Evolutionary conservation across 2,113 vertebrate genomes (phyloP).

Genomic region (Danionella cerebrum): DNA sequence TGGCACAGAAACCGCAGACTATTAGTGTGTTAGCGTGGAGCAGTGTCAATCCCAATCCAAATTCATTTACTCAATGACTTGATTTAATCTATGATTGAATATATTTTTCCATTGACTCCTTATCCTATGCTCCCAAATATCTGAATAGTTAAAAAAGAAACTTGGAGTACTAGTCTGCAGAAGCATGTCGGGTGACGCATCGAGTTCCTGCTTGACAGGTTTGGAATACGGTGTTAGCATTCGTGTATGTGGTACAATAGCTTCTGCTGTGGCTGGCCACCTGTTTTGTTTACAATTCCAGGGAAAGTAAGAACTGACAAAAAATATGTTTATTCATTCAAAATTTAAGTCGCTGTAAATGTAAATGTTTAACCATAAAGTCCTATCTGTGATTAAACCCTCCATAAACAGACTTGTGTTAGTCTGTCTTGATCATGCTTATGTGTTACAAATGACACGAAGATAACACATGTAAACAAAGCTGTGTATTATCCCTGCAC

Average conservation of each 20-base stretch:
- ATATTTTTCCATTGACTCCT: neutral
- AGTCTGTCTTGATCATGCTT: neutral
- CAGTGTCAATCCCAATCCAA: neutral
- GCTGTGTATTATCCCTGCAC: too few species aligned
- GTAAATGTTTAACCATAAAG: neutral
- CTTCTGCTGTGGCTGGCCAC: neutral
- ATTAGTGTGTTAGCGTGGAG: too few species aligned
- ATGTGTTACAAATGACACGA: constrained; percentile 4
- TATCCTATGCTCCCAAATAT: too few species aligned
- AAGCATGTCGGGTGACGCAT: neutral
- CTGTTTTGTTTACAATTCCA: too few species aligned
- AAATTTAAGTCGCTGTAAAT: too few species aligned
- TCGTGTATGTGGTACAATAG: neutral
- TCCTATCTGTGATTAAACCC: neutral
- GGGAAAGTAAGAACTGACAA: too few species aligned
- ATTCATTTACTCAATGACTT: neutral
- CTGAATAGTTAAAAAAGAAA: too few species aligned
- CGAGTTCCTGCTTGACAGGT: neutral
- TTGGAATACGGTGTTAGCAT: neutral
- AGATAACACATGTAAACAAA: neutral
- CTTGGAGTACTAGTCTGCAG: too few species aligned
- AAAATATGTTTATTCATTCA: too few species aligned
- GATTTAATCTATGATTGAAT: constrained; percentile 1
- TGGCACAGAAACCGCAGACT: too few species aligned
- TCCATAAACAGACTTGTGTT: neutral